A percentile compares a stretch with the other conserved stretches of the same genome.
Conservation (phyloP, 2,113 vertebrate genomes). For the Clarias magur region DNA sequence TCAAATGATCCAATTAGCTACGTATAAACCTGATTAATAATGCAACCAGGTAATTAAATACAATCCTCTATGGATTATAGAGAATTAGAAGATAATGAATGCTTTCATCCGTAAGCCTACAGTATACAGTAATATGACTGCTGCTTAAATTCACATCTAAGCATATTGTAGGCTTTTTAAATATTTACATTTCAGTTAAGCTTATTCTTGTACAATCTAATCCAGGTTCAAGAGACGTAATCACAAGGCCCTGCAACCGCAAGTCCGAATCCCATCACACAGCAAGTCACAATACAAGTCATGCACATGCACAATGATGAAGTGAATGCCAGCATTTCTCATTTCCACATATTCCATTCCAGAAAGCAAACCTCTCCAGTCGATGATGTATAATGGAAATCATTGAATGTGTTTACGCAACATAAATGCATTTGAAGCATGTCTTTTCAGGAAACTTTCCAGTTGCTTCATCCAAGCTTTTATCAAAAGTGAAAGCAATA, state of each 20-base stretch:
- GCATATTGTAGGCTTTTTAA: background rate
- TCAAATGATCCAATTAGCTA: constrained; percentile 28
- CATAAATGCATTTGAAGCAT: constrained; percentile 27
- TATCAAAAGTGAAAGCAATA: background rate
- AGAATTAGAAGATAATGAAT: constrained; percentile 11
- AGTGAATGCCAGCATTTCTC: constrained; percentile 11
- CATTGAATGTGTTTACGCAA: constrained; percentile 24
- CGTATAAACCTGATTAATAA: constrained; percentile 40
- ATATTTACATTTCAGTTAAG: background rate
- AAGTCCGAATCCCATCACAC: background rate
- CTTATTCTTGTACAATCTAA: background rate
- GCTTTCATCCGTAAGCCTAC: background rate
- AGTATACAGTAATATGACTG: background rate
- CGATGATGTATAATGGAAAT: constrained; percentile 9
- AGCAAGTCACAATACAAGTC: background rate
- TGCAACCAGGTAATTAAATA: constrained; percentile 39
- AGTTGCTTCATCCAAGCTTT: background rate
- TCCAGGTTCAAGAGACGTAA: constrained; percentile 16
- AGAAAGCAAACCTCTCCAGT: constrained; percentile 30
- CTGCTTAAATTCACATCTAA: background rate
- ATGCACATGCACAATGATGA: background rate
- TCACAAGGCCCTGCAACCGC: background rate
- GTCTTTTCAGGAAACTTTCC: background rate
- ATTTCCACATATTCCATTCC: background rate
- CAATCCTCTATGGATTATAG: background rate